A percentile compares a stretch with the other conserved stretches of the same genome.
Evolutionary conservation across 2,113 vertebrate species (phyloP).

Genomic region (Eudyptes chrysolophus): DNA sequence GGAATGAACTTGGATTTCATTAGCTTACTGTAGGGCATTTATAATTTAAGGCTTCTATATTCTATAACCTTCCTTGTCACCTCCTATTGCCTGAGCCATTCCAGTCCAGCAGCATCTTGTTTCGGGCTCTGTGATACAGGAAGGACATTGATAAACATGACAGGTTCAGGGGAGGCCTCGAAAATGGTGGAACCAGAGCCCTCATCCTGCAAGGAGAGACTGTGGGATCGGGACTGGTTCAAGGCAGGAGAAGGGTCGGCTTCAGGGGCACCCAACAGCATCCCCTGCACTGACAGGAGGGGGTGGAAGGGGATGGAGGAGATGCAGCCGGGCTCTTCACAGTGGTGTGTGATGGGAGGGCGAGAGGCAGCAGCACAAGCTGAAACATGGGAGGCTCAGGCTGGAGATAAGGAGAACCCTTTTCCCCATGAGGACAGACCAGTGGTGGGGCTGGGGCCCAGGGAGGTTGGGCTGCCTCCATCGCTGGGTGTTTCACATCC

Average conservation of each 20-base stretch:
- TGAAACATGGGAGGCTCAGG: not conserved
- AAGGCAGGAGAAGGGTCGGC: not conserved
- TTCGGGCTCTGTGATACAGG: not conserved
- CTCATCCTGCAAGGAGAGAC: not conserved
- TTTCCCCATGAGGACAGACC: not conserved
- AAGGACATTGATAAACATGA: not conserved
- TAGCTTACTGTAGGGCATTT: not conserved
- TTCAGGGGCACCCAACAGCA: not conserved
- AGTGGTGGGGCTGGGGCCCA: accelerated
- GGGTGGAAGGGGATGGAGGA: not conserved
- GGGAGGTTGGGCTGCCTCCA: not conserved
- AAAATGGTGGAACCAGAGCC: accelerated
- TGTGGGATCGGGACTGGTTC: accelerated
- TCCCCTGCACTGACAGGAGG: accelerated
- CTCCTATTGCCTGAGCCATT: not conserved
- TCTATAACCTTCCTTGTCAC: not conserved
- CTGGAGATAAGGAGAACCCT: not conserved
- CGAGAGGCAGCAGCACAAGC: not conserved
- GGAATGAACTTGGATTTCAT: not conserved
- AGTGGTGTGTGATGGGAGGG: accelerated
- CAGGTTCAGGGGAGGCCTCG: accelerated
- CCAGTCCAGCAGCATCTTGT: not conserved
- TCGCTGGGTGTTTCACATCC: not conserved
- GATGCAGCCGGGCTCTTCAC: accelerated
- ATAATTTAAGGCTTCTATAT: not conserved